Base-by-base conservation (phyloP, 2,797 vertebrate species). In the Sylvia borin region DNA sequence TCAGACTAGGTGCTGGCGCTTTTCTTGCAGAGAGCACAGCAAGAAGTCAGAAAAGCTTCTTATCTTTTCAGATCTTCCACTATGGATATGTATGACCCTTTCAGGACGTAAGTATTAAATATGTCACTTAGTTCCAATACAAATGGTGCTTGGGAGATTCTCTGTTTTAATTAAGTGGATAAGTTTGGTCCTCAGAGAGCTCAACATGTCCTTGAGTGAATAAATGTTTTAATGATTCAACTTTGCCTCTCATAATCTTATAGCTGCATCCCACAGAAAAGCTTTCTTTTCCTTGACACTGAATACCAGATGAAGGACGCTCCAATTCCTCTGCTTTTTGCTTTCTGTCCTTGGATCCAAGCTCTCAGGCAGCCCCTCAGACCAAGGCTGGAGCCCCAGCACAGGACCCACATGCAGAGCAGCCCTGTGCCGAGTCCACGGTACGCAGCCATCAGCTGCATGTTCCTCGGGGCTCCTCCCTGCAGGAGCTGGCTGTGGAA, bases 201-300 rank as follows among this genome's bases (percentile, higher is more conserved):
- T 93, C 77, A 62, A 38, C 20, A 38, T 66, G 45, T 85, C 64
- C 77, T 76, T 71, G 55, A 19, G 50, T 95, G 80, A 92, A 93
- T 91, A 90, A 90, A 95, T 85, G 45, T 92, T 95, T 90, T 72
- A 71, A 92, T 91, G 88, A 95, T 76, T 95, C 81, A 74, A 7
- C 57, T 92, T 86, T 13, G 4, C 68, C 77, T 86, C 78, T 91
- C 76, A 78, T 75, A 78, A 81, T 91, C 85, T 90, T 78, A 67
- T 48, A 73, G 51, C 48, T 86, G 54, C 86, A 93, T 57, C 67
- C 77, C 86, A 88, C 86, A 87, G 84, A 68, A 84, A 95, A 78
- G 29, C 54, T 93, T 93, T 82, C 9, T 87, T 90, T 81, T 72
- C 67, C n/a, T 74, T 77, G 73, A 58, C 58, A 31, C 36, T 40